These are phyloP conservation scores for Drosophila neonasuta DNA, from an alignment of 2,888 invertebrate genomes.

Conservation along the genomic window DNA sequence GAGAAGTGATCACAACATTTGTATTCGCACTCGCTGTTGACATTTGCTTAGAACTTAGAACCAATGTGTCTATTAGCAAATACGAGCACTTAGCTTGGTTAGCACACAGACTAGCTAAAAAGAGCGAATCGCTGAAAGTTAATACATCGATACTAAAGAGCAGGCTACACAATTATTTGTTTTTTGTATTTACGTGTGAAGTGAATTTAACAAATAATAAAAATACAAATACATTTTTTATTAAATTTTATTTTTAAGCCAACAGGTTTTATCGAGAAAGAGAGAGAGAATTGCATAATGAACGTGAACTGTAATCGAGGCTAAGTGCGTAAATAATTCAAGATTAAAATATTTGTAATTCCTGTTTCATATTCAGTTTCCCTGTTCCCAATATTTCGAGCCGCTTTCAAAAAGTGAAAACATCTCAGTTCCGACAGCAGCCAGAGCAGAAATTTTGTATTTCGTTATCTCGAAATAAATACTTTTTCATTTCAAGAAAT, in stretches of 20 bases:
- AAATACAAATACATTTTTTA: background rate
- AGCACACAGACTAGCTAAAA: constrained; percentile 2
- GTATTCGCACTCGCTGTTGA: background rate
- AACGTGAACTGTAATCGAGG: constrained; percentile 7
- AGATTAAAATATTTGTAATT: constrained; percentile 18
- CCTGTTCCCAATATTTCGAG: constrained; percentile 6
- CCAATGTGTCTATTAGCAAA: constrained; percentile 25
- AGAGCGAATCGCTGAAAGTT: constrained; percentile 2
- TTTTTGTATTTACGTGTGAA: constrained; percentile 13
- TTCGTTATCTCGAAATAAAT: background rate
- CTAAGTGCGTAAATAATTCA: constrained; percentile 6
- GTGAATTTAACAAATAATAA: constrained; percentile 9
- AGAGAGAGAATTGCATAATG: constrained; percentile 13
- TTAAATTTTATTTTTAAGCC: constrained; percentile 11
- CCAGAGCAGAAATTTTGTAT: background rate
- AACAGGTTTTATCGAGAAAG: constrained; percentile 15
- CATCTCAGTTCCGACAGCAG: background rate
- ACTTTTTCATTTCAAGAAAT: background rate
- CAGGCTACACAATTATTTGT: constrained; percentile 17
- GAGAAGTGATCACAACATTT: background rate
- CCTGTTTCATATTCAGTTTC: constrained; percentile 13
- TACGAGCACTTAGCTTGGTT: constrained; percentile 34
- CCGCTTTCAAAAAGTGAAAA: background rate
- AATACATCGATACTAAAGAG: constrained; percentile 18
- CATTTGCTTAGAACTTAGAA: constrained; percentile 34